Percentiles rank a stretch among this genome's conserved stretches.
Conservation (phyloP, 2,888 invertebrate species). For the Epirrhoe alternata region DNA sequence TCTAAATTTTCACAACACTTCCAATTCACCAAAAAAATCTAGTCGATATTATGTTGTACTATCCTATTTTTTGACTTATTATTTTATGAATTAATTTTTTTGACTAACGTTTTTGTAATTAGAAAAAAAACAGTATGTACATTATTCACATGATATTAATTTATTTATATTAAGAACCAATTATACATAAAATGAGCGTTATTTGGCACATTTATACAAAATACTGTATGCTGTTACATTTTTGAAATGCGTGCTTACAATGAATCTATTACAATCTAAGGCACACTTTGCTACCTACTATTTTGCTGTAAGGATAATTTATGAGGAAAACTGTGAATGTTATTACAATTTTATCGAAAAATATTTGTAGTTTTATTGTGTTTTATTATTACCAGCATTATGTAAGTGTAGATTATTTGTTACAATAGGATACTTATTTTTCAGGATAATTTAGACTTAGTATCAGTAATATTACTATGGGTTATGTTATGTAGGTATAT, state of each 20-base stretch:
- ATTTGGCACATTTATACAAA: conserved; percentile 36
- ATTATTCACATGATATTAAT: conserved; percentile 25
- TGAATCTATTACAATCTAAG: background rate
- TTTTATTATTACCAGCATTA: background rate
- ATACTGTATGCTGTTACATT: conserved; percentile 24
- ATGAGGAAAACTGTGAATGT: conserved; percentile 1
- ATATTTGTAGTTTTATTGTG: background rate
- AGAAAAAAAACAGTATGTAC: conserved; percentile 14
- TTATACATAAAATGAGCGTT: conserved; percentile 29
- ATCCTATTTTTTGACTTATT: no score
- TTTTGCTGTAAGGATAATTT: background rate
- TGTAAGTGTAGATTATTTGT: no score
- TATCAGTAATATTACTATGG: no score
- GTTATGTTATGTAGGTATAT: no score
- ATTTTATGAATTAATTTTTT: background rate
- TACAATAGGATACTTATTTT: no score
- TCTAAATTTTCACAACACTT: no score
- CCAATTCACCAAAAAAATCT: no score
- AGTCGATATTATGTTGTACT: no score
- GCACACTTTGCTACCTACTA: conserved; percentile 5
- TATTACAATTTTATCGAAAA: background rate
- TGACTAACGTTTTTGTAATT: background rate
- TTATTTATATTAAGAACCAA: conserved; percentile 19
- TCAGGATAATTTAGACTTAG: no score
- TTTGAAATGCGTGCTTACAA: background rate